Evolutionary conservation across 37 sponge, comb jelly and placozoan genomes (phyloP).

Genomic region (Cladorhizidae sp.): DNA sequence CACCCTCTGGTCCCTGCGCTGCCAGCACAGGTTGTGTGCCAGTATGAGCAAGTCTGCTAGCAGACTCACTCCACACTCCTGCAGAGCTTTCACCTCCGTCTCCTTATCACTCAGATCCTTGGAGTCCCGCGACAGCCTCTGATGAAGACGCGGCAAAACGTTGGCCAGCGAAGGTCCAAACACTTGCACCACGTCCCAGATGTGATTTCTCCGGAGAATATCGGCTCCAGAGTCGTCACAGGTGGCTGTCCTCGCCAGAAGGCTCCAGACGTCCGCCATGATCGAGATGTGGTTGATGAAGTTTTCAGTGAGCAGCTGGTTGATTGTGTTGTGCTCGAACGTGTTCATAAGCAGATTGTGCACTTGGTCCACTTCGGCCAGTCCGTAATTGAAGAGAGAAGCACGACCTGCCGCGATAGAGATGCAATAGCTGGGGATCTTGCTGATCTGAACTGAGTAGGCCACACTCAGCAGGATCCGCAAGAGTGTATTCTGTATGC

Average conservation of each 20-base stretch:
- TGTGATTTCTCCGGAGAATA: slow-evolving; percentile 29
- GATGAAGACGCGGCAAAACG: slow-evolving; percentile 31
- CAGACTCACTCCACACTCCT: slow-evolving; percentile 33
- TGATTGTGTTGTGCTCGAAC: slow-evolving; percentile 31
- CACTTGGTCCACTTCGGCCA: slow-evolving; percentile 22
- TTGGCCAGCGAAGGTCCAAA: slow-evolving; percentile 33
- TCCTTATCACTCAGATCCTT: background rate
- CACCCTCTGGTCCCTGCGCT: slow-evolving; percentile 35
- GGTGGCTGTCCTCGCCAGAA: slow-evolving; percentile 13
- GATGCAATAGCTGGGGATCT: slow-evolving; percentile 26
- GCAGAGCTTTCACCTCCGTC: slow-evolving; percentile 2
- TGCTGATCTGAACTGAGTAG: slow-evolving; percentile 17
- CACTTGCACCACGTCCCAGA: slow-evolving; percentile 42
- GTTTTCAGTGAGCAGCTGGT: slow-evolving; percentile 6
- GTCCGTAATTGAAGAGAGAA: slow-evolving; percentile 10
- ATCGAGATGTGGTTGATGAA: slow-evolving; percentile 41
- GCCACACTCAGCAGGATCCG: slow-evolving; percentile 42
- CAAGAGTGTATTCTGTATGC: slow-evolving; percentile 21
- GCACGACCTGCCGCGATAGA: slow-evolving; percentile 26
- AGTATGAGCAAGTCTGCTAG: slow-evolving; percentile 33
- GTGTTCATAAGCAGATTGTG: slow-evolving; percentile 21
- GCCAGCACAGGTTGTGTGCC: slow-evolving; percentile 46
- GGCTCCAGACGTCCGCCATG: slow-evolving; percentile 41
- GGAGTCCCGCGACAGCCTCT: slow-evolving; percentile 2
- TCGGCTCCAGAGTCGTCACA: background rate